These are phyloP conservation scores for Malthinus flaveolus DNA, from an alignment of 2,888 invertebrate species.

Conservation along the genomic window DNA sequence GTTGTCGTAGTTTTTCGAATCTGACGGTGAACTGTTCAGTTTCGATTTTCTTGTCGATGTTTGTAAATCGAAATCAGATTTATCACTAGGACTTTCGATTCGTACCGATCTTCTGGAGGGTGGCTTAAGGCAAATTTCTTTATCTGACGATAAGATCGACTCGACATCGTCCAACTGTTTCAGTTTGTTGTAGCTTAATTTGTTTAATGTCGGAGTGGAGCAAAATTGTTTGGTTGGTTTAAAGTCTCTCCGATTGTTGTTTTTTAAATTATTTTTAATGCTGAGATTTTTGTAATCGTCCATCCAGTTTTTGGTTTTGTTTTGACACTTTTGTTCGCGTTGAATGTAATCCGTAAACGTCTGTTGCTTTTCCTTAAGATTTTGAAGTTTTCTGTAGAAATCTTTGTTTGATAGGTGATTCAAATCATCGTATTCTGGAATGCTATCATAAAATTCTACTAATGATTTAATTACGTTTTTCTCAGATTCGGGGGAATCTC, in stretches of 20 bases:
- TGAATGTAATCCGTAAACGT: conserved; percentile 48
- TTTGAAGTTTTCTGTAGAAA: conserved; percentile 72
- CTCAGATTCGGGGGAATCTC: conserved; percentile 52
- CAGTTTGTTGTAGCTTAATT: conserved; percentile 24
- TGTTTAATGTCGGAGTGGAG: conserved; percentile 41
- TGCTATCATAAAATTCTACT: conserved; percentile 75
- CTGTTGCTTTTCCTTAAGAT: conserved; percentile 66
- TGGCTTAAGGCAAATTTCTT: conserved; percentile 44
- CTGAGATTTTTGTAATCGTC: conserved; percentile 50
- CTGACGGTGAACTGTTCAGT: conserved; percentile 42
- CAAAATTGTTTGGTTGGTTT: conserved; percentile 45
- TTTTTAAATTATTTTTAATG: conserved; percentile 21
- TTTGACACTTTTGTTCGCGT: conserved; percentile 42
- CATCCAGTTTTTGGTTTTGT: conserved; percentile 45
- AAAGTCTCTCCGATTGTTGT: conserved; percentile 23
- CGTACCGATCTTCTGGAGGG: conserved; percentile 52
- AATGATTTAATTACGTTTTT: conserved; percentile 62
- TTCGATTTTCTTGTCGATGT: conserved; percentile 43
- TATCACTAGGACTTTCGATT: conserved; percentile 49
- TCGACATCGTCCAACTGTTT: conserved; percentile 40
- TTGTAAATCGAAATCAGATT: conserved; percentile 41
- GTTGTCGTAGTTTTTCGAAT: conserved; percentile 40
- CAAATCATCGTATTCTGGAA: conserved; percentile 78
- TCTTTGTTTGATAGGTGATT: conserved; percentile 75
- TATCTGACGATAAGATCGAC: conserved; percentile 43